Conservation (phyloP, 2,888 invertebrate genomes). For the Pandemis corylana region DNA sequence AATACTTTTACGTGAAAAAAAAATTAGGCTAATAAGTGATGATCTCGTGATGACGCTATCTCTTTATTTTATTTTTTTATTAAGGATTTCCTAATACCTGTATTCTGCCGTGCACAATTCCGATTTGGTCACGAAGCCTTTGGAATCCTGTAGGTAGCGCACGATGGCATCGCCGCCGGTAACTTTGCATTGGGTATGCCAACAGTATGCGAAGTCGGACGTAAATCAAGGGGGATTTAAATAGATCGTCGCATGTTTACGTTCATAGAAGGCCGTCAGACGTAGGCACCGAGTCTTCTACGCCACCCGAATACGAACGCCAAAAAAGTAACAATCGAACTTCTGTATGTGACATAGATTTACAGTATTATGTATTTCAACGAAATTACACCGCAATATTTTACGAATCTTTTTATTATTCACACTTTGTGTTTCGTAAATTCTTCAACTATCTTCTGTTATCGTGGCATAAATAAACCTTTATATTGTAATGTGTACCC, state of each 20-base stretch:
- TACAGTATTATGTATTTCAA: constrained; percentile 5
- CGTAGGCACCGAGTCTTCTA: constrained; percentile 37
- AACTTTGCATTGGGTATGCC: constrained; percentile 40
- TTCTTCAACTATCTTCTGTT: neutral
- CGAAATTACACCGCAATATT: neutral
- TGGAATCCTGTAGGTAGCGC: constrained; percentile 16
- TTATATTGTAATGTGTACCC: neutral
- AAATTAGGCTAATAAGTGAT: neutral
- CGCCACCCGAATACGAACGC: constrained; percentile 47
- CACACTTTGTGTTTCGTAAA: neutral
- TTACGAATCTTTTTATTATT: neutral
- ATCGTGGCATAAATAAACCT: neutral
- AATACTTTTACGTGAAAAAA: too few species aligned
- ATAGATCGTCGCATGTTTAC: constrained; percentile 55
- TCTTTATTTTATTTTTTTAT: neutral
- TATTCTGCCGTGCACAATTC: neutral
- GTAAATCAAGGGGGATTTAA: constrained; percentile 68
- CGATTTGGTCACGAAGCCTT: constrained; percentile 1
- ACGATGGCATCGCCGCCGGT: constrained; percentile 30
- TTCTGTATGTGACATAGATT: constrained; percentile 23
- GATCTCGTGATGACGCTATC: neutral
- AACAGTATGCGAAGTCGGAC: constrained; percentile 55
- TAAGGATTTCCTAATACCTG: neutral
- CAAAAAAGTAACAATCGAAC: constrained; percentile 43
- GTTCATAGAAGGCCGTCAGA: constrained; percentile 48